These are phyloP conservation scores for Nomada flava DNA, from an alignment of 2,888 invertebrate genomes.

Conservation along the genomic window DNA sequence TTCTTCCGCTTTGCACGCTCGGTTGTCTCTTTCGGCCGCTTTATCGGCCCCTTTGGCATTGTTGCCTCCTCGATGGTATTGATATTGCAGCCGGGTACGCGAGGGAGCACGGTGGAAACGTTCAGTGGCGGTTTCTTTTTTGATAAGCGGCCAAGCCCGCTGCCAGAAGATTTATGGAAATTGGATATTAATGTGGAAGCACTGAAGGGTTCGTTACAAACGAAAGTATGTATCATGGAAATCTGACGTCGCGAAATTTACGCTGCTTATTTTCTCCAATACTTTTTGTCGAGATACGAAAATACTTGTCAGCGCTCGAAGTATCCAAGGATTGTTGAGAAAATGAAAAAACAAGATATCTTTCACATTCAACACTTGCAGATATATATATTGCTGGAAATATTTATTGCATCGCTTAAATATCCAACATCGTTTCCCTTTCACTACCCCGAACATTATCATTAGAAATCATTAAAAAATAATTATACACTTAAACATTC, in stretches of 20 bases:
- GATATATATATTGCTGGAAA: too few species aligned
- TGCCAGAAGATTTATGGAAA: conserved; percentile 44
- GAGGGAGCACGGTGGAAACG: conserved; percentile 33
- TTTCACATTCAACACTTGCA: too few species aligned
- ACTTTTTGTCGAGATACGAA: too few species aligned
- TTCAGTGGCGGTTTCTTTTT: conserved; percentile 31
- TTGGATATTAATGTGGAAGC: conserved; percentile 50
- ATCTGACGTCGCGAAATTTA: background rate
- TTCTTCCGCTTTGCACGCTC: background rate
- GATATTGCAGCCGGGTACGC: conserved; percentile 42
- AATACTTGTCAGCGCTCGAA: too few species aligned
- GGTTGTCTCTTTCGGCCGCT: background rate
- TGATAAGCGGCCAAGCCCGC: conserved; percentile 34
- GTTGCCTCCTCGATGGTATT: conserved; percentile 48
- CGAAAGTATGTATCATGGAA: background rate
- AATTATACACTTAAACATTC: too few species aligned
- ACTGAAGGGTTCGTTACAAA: conserved; percentile 19
- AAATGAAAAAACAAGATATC: too few species aligned
- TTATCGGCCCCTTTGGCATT: conserved; percentile 44
- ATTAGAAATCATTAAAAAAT: too few species aligned
- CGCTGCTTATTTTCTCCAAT: too few species aligned
- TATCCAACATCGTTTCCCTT: too few species aligned
- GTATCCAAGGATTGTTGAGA: too few species aligned
- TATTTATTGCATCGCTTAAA: too few species aligned
- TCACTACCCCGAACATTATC: too few species aligned